Evolutionary conservation across 2,797 vertebrate species (phyloP), one percentile per base, ranked within the genome.

Genomic region (Bovichtus diacanthus): DNA sequence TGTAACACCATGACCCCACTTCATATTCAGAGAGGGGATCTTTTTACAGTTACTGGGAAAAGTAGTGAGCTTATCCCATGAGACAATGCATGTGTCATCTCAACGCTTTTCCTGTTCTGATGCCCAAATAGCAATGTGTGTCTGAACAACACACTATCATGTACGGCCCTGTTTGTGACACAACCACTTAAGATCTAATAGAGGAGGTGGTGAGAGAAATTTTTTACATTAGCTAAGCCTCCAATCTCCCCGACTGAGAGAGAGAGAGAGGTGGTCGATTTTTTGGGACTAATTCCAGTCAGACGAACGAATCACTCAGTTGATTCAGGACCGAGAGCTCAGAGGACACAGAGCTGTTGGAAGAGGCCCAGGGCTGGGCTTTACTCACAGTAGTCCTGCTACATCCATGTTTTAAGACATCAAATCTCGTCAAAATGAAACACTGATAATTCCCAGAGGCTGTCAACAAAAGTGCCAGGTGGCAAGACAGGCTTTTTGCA

Each of bases 1-100:
- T 94, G 91, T 91, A 93, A 93, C 91, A 94, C 90, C 75, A 12
- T 94, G 94, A 94, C 94, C 93, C 91, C 85, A 79, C 92, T 88
- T 93, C 91, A 89, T 92, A 92, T 93, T 91, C 92, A 91, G 87
- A 92, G 81, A 90, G 51, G 69, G 83, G 84, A 78, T 91, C 80
- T 90, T 94, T 91, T 92, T 92, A 91, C 91, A 92, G 92, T 93
- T 91, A 88, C 90, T 87, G 87, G 83, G 90, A 93, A 92, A 93
- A 93, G 90, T 92, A 92, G 89, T 86, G 88, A 90, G 89, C 41
- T 60, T 80, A 65, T 86, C 94, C 90, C 93, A 21, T 2, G 93
- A 90, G 93, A 90, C 76, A 19, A 80, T 25, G 77, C 85, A 89
- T 84, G 89, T 93, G 93, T 92, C 93, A 94, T 94, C 92, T 93